phyloP scores from a whole-genome alignment of 2,888 invertebrate genomes.

The Stramonita haemastoma region DNA sequence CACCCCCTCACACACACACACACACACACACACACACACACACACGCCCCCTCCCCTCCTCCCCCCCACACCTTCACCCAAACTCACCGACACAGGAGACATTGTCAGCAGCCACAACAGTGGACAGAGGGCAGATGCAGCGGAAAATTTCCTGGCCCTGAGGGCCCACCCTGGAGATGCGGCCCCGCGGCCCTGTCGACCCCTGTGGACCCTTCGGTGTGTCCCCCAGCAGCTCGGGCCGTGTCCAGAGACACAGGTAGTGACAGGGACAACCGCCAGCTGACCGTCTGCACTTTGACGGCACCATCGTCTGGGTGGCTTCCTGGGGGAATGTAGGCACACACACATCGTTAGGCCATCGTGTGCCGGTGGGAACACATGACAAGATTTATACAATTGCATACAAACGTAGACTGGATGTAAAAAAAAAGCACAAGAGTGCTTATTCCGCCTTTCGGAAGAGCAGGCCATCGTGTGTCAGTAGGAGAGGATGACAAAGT shows the following conservation, averaged over 20 bases:
- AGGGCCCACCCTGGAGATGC: background rate
- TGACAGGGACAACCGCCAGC: constrained; percentile 39
- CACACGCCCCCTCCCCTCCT: background rate
- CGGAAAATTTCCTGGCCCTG: background rate
- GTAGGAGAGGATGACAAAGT: too few species aligned
- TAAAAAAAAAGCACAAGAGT: too few species aligned
- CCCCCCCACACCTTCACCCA: background rate
- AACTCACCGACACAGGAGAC: constrained; percentile 5
- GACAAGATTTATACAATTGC: too few species aligned
- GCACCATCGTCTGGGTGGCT: constrained; percentile 30
- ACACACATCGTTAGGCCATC: background rate
- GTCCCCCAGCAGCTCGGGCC: background rate
- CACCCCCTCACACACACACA: background rate
- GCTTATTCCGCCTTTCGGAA: too few species aligned
- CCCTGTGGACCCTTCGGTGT: background rate
- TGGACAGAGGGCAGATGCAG: background rate
- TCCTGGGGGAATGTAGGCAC: background rate
- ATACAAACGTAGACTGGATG: too few species aligned
- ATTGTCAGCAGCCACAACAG: background rate
- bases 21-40: background rate
- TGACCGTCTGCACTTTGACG: constrained; percentile 26
- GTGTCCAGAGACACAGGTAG: constrained; percentile 23
- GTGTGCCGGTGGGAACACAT: too few species aligned
- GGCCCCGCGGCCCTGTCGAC: background rate
- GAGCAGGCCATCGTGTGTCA: too few species aligned